These are phyloP conservation scores for Pyrocephalus nanus DNA, from an alignment of 2,797 vertebrate species.

Conservation along the genomic window DNA sequence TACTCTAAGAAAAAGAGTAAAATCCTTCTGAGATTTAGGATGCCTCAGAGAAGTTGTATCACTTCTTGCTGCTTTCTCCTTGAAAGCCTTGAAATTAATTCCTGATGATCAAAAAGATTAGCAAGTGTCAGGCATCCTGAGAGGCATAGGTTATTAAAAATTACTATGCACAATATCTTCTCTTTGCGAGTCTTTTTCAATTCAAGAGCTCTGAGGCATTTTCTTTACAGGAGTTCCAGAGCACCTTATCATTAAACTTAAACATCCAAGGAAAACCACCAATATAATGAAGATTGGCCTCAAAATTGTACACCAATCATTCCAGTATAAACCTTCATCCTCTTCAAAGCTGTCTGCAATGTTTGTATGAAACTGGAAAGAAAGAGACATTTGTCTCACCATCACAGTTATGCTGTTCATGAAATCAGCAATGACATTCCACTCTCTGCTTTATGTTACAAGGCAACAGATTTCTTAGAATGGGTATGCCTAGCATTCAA, in stretches of 20 bases:
- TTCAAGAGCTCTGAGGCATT: neutral
- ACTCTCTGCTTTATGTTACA: neutral
- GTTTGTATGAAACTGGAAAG: neutral
- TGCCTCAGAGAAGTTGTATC: neutral
- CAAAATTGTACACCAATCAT: neutral
- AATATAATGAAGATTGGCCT: neutral
- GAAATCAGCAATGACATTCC: neutral
- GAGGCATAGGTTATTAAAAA: neutral
- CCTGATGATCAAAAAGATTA: conserved; percentile 2
- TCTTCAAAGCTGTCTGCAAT: neutral
- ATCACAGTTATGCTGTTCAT: neutral
- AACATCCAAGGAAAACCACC: neutral
- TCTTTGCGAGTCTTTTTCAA: neutral
- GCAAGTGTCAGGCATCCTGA: neutral
- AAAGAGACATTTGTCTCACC: neutral
- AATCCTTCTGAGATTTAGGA: neutral
- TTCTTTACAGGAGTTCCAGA: neutral
- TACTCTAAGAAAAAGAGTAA: neutral
- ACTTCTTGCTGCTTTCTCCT: neutral
- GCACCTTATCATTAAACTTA: neutral
- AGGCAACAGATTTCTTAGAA: neutral
- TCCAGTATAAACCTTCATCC: neutral
- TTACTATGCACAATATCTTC: neutral
- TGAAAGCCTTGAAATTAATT: conserved; percentile 25
- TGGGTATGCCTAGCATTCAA: neutral